Conservation (phyloP, 2,888 invertebrate genomes). For the Melikaiella ostensackeni region DNA sequence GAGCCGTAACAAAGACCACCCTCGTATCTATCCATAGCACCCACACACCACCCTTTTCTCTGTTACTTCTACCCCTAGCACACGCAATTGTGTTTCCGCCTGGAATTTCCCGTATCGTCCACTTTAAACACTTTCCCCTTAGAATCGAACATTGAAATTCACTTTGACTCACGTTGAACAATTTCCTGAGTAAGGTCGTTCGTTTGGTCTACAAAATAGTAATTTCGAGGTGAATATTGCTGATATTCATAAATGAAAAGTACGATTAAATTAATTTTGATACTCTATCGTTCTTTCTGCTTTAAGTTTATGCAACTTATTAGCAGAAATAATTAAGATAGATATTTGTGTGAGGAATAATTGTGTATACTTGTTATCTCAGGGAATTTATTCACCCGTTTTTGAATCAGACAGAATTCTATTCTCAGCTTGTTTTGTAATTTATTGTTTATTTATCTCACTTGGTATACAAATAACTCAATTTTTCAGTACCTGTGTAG, state of each 20-base stretch:
- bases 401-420: too few species aligned
- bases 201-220: slow-evolving; percentile 13
- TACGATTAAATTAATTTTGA: neutral
- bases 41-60: slow-evolving; percentile 44
- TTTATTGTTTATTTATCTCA: too few species aligned
- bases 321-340: too few species aligned
- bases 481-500: too few species aligned
- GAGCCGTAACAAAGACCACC: slow-evolving; percentile 73
- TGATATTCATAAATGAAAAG: neutral
- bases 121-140: slow-evolving; percentile 21
- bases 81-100: slow-evolving; percentile 34
- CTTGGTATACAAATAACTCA: too few species aligned
- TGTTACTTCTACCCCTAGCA: neutral
- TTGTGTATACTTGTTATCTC: too few species aligned
- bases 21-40: slow-evolving; percentile 49
- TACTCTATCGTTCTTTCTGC: neutral
- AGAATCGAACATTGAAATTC: slow-evolving; percentile 38
- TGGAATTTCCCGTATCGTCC: slow-evolving; percentile 29
- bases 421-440: too few species aligned
- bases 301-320: neutral
- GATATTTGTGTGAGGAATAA: too few species aligned
- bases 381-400: too few species aligned
- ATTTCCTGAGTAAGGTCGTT: slow-evolving; percentile 19
- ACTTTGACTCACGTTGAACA: slow-evolving; percentile 27
- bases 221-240: neutral